phyloP scores from a whole-genome alignment of 2,888 invertebrate species.

The Brachynemurus nebulosus region DNA sequence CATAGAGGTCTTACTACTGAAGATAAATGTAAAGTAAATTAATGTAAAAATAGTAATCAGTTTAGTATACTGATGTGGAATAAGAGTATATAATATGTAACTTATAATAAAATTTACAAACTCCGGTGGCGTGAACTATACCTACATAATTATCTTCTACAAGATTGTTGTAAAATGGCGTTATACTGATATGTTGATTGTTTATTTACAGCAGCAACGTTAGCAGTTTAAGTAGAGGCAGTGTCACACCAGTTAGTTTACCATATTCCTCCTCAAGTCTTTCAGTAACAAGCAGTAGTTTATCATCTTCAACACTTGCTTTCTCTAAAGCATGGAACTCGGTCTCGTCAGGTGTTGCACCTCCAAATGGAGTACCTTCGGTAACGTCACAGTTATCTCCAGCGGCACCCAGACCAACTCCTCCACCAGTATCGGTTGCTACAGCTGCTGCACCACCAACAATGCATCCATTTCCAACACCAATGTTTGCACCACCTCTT shows the following conservation, averaged over 20 bases:
- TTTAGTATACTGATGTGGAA: no score
- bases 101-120: no score
- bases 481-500: conserved; percentile 41
- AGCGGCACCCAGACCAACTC: conserved; percentile 33
- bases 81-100: no score
- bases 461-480: conserved; percentile 30
- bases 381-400: conserved; percentile 32
- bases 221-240: conserved; percentile 65
- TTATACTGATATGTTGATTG: no score
- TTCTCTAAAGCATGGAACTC: conserved; percentile 32
- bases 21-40: no score
- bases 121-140: no score
- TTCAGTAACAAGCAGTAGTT: conserved; percentile 11
- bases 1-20: no score
- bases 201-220: conserved; percentile 56
- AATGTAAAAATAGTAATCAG: no score
- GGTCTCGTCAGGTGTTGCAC: conserved; percentile 6
- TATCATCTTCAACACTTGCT: conserved; percentile 20
- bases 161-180: no score
- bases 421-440: conserved; percentile 38
- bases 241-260: conserved; percentile 31
- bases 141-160: no score
- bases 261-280: conserved; percentile 21
- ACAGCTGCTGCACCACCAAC: conserved; percentile 35
- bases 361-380: conserved; percentile 16